Evolutionary conservation across 2,888 invertebrate species (phyloP).

Genomic region (Agrochola circellaris): DNA sequence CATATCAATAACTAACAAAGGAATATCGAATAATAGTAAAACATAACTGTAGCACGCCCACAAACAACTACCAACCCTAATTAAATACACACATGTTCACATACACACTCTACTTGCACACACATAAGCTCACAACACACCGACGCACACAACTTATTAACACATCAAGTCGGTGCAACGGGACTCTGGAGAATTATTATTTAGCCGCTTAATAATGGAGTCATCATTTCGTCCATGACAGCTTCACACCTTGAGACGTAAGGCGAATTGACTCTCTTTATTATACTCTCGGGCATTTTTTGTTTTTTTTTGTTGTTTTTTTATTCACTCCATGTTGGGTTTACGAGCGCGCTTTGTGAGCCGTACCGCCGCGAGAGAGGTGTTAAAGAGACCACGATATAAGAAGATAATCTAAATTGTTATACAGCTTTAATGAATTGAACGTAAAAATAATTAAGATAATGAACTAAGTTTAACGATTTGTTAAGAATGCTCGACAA

Average conservation of each 20-base stretch:
- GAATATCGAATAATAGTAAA: conserved; percentile 60
- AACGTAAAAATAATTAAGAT: conserved; percentile 83
- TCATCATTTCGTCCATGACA: conserved; percentile 89
- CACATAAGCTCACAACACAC: conserved; percentile 61
- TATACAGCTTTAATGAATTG: conserved; percentile 80
- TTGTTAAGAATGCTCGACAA: conserved; percentile 69
- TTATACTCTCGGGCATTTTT: conserved; percentile 75
- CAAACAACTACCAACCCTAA: conserved; percentile 72
- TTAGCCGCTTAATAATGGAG: conserved; percentile 89
- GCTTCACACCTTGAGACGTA: conserved; percentile 89
- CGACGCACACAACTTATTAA: conserved; percentile 79
- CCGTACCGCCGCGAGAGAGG: conserved; percentile 78
- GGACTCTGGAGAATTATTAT: conserved; percentile 83
- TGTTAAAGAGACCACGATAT: conserved; percentile 83
- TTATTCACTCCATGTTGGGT: conserved; percentile 76
- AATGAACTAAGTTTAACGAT: conserved; percentile 73
- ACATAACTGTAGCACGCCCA: conserved; percentile 63
- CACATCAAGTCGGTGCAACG: conserved; percentile 80
- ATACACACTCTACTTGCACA: conserved; percentile 51
- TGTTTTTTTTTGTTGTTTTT: conserved; percentile 71
- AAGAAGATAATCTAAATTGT: conserved; percentile 81
- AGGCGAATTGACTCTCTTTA: conserved; percentile 87
- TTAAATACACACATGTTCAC: conserved; percentile 70
- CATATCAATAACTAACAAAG: conserved; percentile 67
- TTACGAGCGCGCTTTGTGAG: conserved; percentile 84